Percentiles rank a stretch among this genome's conserved stretches.
Conservation (phyloP, 2,888 invertebrate genomes). For the Phytoseiulus persimilis region DNA sequence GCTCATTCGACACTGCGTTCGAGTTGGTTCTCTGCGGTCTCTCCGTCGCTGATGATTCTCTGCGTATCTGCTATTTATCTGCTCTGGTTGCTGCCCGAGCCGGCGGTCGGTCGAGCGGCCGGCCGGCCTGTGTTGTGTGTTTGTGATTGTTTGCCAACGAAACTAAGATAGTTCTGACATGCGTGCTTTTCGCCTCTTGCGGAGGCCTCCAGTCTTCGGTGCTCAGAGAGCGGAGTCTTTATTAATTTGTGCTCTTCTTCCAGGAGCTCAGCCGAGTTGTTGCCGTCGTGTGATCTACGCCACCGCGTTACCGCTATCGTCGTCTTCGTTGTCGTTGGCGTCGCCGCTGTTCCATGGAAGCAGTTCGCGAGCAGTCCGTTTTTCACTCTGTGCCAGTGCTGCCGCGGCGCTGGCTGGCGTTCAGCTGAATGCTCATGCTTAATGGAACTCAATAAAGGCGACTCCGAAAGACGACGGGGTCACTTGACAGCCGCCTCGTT, state of each 20-base stretch:
- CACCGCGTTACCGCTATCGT: background rate
- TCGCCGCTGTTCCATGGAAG: background rate
- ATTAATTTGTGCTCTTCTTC: background rate
- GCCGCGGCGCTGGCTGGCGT: background rate
- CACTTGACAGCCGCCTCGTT: background rate
- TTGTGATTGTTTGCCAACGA: background rate
- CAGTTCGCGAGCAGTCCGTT: background rate
- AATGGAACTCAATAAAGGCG: background rate
- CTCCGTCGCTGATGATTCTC: background rate
- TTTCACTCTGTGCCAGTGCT: background rate
- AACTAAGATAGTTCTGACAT: background rate
- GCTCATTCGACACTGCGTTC: background rate
- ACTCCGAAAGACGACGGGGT: background rate
- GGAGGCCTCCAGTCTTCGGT: background rate
- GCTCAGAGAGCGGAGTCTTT: background rate
- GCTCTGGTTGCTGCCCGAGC: background rate
- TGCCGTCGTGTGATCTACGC: background rate
- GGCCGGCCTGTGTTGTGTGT: background rate
- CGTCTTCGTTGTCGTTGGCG: background rate
- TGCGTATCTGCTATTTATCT: background rate
- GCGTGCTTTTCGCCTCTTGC: background rate
- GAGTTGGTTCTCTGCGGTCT: background rate
- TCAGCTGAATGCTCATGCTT: background rate
- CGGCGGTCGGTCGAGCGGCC: background rate
- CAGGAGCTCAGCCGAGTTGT: background rate